These are phyloP conservation scores for Corvus moneduloides DNA, from an alignment of 2,113 vertebrate genomes.

Conservation along the genomic window DNA sequence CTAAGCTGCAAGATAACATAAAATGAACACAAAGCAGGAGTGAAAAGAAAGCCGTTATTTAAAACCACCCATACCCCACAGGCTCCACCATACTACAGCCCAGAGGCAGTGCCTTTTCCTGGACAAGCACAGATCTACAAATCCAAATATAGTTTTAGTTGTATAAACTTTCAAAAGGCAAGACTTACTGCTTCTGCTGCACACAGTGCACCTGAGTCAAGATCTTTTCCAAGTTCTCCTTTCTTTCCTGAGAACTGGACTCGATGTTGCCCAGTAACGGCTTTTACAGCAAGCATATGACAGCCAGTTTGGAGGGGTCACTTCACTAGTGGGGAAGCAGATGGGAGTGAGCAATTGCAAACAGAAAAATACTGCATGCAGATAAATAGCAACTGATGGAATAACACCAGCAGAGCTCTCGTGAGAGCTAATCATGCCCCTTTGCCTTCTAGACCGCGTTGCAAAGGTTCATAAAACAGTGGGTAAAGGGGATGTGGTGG, in stretches of 20 bases:
- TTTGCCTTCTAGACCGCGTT: background rate
- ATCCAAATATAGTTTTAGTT: background rate
- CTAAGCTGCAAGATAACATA: background rate
- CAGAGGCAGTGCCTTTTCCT: background rate
- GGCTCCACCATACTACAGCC: fast-evolving
- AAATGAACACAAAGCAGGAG: background rate
- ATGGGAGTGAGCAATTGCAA: background rate
- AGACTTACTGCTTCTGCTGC: background rate
- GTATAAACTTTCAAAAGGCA: background rate
- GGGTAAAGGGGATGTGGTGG: background rate
- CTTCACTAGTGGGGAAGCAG: background rate
- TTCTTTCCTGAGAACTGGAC: background rate
- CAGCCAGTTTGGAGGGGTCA: conserved; percentile 1
- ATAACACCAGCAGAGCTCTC: background rate
- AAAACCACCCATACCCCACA: background rate
- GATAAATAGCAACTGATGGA: conserved; percentile 16
- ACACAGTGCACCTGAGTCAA: background rate
- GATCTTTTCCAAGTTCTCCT: background rate
- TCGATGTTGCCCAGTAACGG: background rate
- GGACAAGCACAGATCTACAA: background rate
- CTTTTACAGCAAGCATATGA: background rate
- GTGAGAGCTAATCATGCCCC: background rate
- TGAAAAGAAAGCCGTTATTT: background rate
- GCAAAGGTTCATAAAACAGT: conserved; percentile 13
- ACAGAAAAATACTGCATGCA: background rate